Evolutionary conservation across 2,888 invertebrate genomes (phyloP).

Genomic region (Stenodema calcarata): DNA sequence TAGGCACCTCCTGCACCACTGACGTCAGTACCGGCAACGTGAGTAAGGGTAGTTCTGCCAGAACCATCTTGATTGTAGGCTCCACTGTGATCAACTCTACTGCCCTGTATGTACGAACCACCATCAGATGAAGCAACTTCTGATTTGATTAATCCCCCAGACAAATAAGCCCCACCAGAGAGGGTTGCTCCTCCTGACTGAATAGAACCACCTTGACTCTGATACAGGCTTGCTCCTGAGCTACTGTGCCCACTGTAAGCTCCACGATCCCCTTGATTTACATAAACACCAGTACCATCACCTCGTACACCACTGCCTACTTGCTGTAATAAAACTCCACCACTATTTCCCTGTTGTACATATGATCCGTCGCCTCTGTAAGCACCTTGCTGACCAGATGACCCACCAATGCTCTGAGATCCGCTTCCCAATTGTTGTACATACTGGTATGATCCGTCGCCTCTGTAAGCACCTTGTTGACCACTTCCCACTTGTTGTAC

Average conservation of each 20-base stretch:
- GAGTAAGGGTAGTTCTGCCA: not conserved
- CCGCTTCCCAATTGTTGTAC: not conserved
- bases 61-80: conserved; percentile 39
- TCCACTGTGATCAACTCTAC: conserved; percentile 26
- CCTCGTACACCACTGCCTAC: not conserved
- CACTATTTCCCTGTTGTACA: not conserved
- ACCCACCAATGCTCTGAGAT: not conserved
- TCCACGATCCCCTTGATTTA: conserved; percentile 32
- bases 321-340: too few species aligned
- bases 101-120: conserved; percentile 41
- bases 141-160: conserved; percentile 57
- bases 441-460: conserved; percentile 6
- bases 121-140: not conserved
- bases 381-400: not conserved
- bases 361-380: conserved; percentile 11
- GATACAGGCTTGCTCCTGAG: conserved; percentile 46
- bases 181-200: conserved; percentile 4
- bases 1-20: conserved; percentile 22
- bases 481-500: not conserved
- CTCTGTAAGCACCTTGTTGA: not conserved
- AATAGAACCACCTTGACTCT: not conserved
- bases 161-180: conserved; percentile 58
- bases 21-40: not conserved
- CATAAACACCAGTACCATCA: not conserved
- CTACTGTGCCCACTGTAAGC: conserved; percentile 13